A percentile compares a stretch with the other conserved stretches of the same genome.
Conservation (phyloP, 1,140 invertebrate genomes). For the Melanaphis sacchari region DNA sequence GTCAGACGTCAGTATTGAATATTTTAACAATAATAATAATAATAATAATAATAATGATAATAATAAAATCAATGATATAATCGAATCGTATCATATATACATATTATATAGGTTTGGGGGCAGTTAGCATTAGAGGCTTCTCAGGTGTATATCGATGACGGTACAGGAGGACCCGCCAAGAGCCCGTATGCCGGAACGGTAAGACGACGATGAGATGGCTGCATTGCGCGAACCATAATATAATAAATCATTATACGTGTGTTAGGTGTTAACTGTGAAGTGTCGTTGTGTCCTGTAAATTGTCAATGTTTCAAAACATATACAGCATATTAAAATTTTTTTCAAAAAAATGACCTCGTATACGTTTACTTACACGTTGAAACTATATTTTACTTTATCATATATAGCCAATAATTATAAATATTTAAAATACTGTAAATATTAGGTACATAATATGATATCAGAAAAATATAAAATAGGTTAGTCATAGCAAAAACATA, state of each 20-base stretch:
- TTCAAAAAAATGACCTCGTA: background rate
- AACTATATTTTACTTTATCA: background rate
- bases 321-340: background rate
- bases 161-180: constrained; percentile 69
- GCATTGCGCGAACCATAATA: background rate
- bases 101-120: constrained; percentile 74
- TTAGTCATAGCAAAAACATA: background rate
- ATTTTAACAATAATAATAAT: background rate
- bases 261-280: background rate
- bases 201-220: constrained; percentile 63
- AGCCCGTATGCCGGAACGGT: constrained; percentile 84
- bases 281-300: background rate
- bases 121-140: constrained; percentile 83
- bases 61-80: background rate
- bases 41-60: too few relatives aligned
- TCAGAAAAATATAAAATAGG: background rate
- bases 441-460: background rate
- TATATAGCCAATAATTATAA: background rate
- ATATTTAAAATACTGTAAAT: background rate
- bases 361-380: background rate
- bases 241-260: background rate
- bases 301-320: background rate
- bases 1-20: constrained; percentile 43
- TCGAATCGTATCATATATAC: background rate
- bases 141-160: constrained; percentile 82